Conservation (phyloP, 2,113 vertebrate species). For the Toxotes jaculatrix region DNA sequence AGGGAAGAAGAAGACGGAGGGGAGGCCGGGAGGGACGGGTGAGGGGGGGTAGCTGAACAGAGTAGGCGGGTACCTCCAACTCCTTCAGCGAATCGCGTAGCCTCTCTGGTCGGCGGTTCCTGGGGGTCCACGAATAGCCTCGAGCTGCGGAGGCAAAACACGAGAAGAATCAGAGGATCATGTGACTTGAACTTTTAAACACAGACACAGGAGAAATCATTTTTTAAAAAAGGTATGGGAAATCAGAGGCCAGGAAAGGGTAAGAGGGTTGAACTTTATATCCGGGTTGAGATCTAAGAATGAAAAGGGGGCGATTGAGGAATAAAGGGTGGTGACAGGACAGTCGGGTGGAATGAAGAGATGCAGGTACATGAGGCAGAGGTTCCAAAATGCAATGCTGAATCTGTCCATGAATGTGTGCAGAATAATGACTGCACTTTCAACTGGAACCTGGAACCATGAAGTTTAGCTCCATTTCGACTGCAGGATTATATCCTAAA, state of each 20-base stretch:
- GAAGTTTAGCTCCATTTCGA: background rate
- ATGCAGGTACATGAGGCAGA: slow-evolving; percentile 10
- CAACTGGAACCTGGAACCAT: background rate
- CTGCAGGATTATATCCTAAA: background rate
- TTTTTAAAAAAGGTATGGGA: slow-evolving; percentile 38
- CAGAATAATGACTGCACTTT: background rate
- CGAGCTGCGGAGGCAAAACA: slow-evolving; percentile 83
- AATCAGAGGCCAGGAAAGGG: slow-evolving; percentile 19
- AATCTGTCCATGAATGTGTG: background rate
- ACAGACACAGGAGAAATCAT: background rate
- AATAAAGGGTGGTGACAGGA: slow-evolving; percentile 52
- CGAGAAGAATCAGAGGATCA: slow-evolving; percentile 48
- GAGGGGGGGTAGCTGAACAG: slow-evolving; percentile 26
- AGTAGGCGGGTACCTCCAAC: slow-evolving; percentile 90
- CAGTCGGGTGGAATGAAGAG: slow-evolving; percentile 12
- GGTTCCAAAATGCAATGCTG: background rate
- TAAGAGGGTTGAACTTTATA: slow-evolving; percentile 43
- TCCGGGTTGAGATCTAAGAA: slow-evolving; percentile 33
- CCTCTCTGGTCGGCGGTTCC: slow-evolving; percentile 91
- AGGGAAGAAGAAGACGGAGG: slow-evolving; percentile 62
- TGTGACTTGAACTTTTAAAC: slow-evolving; percentile 61
- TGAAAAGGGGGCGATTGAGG: slow-evolving; percentile 38
- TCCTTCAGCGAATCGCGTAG: slow-evolving; percentile 94
- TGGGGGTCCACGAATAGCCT: slow-evolving; percentile 92
- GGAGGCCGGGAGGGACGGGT: slow-evolving; percentile 29